phyloP scores from a whole-genome alignment of 2,888 invertebrate genomes.

The Meghimatium bilineatum region DNA sequence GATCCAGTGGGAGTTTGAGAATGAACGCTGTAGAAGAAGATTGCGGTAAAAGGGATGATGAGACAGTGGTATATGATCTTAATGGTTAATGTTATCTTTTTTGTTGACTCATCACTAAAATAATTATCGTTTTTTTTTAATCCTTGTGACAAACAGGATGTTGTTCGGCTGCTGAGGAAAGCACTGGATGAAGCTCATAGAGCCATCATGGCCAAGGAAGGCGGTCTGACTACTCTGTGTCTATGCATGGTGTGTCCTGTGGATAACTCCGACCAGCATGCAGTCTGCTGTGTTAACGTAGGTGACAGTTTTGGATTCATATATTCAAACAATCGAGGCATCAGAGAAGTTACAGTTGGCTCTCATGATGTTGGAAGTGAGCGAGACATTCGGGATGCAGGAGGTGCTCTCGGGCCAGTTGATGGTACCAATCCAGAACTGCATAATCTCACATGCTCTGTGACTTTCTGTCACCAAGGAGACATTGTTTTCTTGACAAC shows the following conservation, averaged over 20 bases:
- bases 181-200: constrained; percentile 91
- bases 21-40: too few relatives aligned
- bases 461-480: constrained; percentile 87
- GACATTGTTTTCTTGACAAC: constrained; percentile 91
- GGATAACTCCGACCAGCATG: constrained; percentile 79
- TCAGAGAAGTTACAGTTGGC: constrained; percentile 86
- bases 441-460: constrained; percentile 89
- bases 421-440: constrained; percentile 89
- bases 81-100: background rate
- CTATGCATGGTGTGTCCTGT: constrained; percentile 83
- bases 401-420: constrained; percentile 91
- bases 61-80: too few relatives aligned
- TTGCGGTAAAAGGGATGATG: too few relatives aligned
- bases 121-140: background rate
- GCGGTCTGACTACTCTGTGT: constrained; percentile 87
- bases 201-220: constrained; percentile 87
- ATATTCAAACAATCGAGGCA: constrained; percentile 85
- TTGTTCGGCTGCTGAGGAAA: constrained; percentile 86
- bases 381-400: constrained; percentile 91
- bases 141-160: constrained; percentile 79
- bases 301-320: constrained; percentile 93
- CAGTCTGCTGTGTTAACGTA: constrained; percentile 91
- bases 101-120: background rate
- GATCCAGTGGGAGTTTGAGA: too few relatives aligned
- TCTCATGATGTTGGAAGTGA: constrained; percentile 90